A percentile compares a stretch with the other conserved stretches of the same genome.
Conservation (phyloP, 2,113 vertebrate genomes). For the Electrona antarctica region DNA sequence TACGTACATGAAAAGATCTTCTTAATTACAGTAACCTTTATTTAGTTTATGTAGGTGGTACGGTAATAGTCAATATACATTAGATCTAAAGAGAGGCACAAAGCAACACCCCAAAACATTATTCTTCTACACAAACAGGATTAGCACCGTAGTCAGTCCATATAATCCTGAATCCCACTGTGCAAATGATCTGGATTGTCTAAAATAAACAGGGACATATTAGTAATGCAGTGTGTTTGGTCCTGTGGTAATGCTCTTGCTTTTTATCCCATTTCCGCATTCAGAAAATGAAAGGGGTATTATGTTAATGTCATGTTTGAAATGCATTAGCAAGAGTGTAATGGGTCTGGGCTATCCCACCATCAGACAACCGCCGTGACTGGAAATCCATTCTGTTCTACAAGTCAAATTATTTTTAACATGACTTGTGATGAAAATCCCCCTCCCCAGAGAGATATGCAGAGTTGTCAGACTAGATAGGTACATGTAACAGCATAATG, state of each 20-base stretch:
- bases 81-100: neutral
- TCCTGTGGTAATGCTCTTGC: constrained; percentile 5
- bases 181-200: neutral
- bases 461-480: neutral
- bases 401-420: neutral
- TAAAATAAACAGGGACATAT: neutral
- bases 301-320: constrained; percentile 18
- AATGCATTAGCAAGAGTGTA: constrained; percentile 7
- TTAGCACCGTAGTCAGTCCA: neutral
- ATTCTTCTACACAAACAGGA: no score
- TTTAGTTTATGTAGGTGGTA: no score
- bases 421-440: neutral
- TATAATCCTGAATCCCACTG: neutral
- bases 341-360: neutral
- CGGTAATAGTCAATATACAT: neutral
- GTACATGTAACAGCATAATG: neutral
- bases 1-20: no score
- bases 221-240: neutral
- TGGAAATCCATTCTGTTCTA: neutral
- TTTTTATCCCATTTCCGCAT: neutral
- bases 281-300: constrained; percentile 6
- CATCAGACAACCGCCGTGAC: neutral
- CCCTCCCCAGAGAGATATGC: neutral
- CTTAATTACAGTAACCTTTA: no score
- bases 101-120: neutral